Evolutionary conservation across 2,888 invertebrate genomes (phyloP), one percentile per base, ranked within the genome.

Genomic region (Caenorhabditis sulstoni): DNA sequence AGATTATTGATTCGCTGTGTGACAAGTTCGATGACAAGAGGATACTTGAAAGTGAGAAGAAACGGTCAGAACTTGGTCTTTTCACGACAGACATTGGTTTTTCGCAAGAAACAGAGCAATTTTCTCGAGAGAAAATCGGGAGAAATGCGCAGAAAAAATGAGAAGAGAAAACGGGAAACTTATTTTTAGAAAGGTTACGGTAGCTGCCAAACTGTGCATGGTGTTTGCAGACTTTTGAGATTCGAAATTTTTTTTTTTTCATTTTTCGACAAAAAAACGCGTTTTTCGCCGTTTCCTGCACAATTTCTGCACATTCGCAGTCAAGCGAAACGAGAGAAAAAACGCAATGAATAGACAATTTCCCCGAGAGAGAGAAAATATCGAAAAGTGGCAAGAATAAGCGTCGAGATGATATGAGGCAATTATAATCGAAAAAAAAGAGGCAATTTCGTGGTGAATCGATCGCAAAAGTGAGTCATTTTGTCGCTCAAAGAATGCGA

Each of bases 41-140:
- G 55, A 66, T 44, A 62, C 61, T 71, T 62, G 70, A 62, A 62
- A 71, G 35, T 37, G 70, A 71, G 70, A 59, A 52, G 68, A 68
- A 70, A 47, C 44, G 68, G 68, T 68, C 61, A 59, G 41, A 53
- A 45, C n/a, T 59, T 70, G 61, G 68, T 70, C 68, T 52, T 61
- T 59, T 68, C 52, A 68, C 68, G 68, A 41, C 37, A 47, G 35
- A 14, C 44, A 29, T 23, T 16, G 47, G 47, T 52, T 52, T 53
- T 50, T 59, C 37, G 49, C 58, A 58, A 29, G 7, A 29, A n/a
- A n/a, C n/a, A n/a, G n/a, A n/a, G n/a, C n/a, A n/a, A n/a, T n/a
- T 29, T 29, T 3, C 29, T 29, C 29, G 29, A 3, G 29, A 29
- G 7, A 29, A 53, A 16, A 29, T 23, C 9, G 20, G 44, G 35